A percentile compares a stretch with the other conserved stretches of the same genome.
Conservation (phyloP, 1,140 invertebrate genomes). For the Drosophila erecta region DNA sequence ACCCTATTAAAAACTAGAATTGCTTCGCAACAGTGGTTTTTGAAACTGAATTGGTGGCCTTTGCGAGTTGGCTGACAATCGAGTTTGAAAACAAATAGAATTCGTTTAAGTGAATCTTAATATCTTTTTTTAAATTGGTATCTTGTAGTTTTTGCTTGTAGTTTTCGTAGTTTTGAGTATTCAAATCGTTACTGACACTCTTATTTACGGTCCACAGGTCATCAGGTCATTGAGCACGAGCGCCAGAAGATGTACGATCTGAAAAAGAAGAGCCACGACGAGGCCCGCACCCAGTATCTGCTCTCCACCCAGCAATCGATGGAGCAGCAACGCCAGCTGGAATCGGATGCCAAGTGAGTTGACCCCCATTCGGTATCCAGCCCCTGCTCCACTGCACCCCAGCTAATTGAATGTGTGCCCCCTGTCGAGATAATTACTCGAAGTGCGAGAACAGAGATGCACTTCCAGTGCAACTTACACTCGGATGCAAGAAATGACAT, state of each 20-base stretch:
- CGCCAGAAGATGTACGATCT: slow-evolving; percentile 93
- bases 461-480: slow-evolving; percentile 39
- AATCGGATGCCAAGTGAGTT: slow-evolving; percentile 61
- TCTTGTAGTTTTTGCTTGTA: no score
- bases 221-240: slow-evolving; percentile 96
- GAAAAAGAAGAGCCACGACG: slow-evolving; percentile 94
- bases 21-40: neutral
- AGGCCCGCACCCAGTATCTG: slow-evolving; percentile 87
- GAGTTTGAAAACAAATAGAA: neutral
- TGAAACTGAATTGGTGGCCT: neutral
- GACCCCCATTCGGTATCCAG: slow-evolving; percentile 7
- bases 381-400: neutral
- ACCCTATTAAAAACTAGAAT: neutral
- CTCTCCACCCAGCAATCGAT: slow-evolving; percentile 59
- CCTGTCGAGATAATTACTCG: slow-evolving; percentile 54
- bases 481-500: neutral
- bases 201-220: slow-evolving; percentile 86
- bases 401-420: slow-evolving; percentile 50
- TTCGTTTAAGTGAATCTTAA: neutral
- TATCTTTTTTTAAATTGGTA: no score
- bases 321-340: slow-evolving; percentile 21
- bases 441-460: slow-evolving; percentile 38
- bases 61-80: neutral
- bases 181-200: neutral
- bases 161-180: no score